Evolutionary conservation across 2,113 vertebrate species (phyloP), one percentile per base, ranked within the genome.

Genomic region (Struthidea cinerea): DNA sequence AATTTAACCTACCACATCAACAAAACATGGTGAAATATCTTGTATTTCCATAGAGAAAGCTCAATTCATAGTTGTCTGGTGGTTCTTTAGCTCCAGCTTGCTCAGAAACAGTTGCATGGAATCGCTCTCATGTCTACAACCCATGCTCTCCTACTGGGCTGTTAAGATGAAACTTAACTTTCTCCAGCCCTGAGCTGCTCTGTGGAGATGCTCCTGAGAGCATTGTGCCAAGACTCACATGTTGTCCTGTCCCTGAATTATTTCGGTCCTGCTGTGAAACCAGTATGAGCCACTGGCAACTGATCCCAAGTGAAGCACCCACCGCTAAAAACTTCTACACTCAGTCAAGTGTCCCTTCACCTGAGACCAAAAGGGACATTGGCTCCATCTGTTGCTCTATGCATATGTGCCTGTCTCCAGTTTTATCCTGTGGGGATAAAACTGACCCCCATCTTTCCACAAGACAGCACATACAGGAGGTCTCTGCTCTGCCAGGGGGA

Each of bases 191-290:
- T 32, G 24, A 73, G 30, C 15, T 60, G 46, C 52, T 52, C 42
- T 63, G 39, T 28, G 32, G 41, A 59, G 22, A 24, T n/a, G 18
- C 42, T 57, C 19, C 52, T 26, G 44, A 30, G 52, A 63, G 35
- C 42, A 2, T 2, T 37, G 39, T n/a, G 28, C 32, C 20, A 41
- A 44, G n/a, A 23, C 16, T 35, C 3, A 0, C 10, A 3, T 1
- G 10, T 11, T 49, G 32, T 56, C n/a, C 50, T 44, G 49, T 13
- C 60, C 30, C 50, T 52, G 55, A 14, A 5, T 55, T 39, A 32
- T 64, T 77, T 55, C 44, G 9, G 28, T 46, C 39, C 84, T 79
- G 4, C 42, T 24, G 5, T 37, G n/a, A 59, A 76, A 49, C 10
- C 3, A 3, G 4, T 11, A 42, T 3, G 7, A 82, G 56, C 42